Evolutionary conservation across 1,140 invertebrate genomes (phyloP).

Genomic region (Platorchestia sp.): DNA sequence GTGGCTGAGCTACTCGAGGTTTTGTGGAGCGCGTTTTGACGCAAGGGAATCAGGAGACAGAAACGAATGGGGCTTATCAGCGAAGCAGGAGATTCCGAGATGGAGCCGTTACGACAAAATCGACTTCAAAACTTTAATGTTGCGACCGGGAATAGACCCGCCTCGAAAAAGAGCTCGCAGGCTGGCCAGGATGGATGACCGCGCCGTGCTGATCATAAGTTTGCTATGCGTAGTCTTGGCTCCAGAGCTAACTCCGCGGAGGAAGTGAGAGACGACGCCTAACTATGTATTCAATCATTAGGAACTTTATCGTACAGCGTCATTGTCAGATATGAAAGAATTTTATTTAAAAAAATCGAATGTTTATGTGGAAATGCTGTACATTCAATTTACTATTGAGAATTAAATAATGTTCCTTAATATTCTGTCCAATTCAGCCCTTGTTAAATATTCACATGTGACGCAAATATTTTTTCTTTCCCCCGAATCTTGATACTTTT

Average conservation of each 20-base stretch:
- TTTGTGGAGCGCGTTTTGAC: slow-evolving; percentile 37
- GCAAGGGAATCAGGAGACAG: slow-evolving; percentile 44
- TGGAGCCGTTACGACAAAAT: slow-evolving; percentile 51
- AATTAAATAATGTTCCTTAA: background rate
- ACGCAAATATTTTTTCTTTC: background rate
- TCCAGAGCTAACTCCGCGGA: background rate
- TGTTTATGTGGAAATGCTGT: background rate
- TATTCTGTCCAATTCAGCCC: background rate
- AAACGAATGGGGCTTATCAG: slow-evolving; percentile 49
- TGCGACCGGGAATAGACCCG: slow-evolving; percentile 48
- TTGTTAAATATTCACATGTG: background rate
- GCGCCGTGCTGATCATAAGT: slow-evolving; percentile 44
- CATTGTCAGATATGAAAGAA: background rate
- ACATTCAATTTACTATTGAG: background rate
- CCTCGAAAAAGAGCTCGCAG: background rate
- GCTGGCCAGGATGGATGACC: slow-evolving; percentile 45
- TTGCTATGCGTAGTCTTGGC: background rate
- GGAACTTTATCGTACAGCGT: background rate
- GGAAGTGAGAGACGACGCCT: background rate
- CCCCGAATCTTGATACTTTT: no score
- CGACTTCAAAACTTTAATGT: slow-evolving; percentile 55
- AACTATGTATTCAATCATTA: background rate
- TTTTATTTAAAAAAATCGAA: background rate
- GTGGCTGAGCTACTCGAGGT: background rate
- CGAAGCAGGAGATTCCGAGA: slow-evolving; percentile 55